Evolutionary conservation across 2,113 vertebrate genomes (phyloP).

Genomic region (Ceuthmochares aereus): DNA sequence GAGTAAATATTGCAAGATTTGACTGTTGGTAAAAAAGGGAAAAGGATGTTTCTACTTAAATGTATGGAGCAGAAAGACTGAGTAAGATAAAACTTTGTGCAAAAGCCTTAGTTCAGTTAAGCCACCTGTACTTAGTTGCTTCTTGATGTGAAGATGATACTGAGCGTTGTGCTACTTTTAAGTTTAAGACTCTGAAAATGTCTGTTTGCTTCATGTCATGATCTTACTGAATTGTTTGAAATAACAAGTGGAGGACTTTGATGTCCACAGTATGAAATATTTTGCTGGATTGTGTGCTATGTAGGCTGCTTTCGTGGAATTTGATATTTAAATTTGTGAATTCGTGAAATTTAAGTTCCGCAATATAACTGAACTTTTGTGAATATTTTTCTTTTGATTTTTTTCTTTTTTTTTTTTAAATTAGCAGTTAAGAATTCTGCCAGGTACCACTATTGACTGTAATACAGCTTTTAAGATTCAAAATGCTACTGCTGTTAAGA

Average conservation of each 20-base stretch:
- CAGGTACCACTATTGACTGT: neutral
- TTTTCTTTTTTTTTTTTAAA: neutral
- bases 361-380: neutral
- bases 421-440: neutral
- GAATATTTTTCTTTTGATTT: neutral
- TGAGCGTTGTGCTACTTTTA: neutral
- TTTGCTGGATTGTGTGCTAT: neutral
- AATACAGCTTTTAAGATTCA: neutral
- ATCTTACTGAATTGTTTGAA: neutral
- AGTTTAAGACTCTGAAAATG: neutral
- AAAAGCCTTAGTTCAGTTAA: neutral
- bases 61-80: neutral
- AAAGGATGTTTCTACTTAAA: neutral
- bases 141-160: neutral
- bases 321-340: neutral
- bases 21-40: neutral
- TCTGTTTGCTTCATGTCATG: neutral
- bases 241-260: neutral
- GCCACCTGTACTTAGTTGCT: neutral
- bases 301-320: neutral
- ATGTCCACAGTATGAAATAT: neutral
- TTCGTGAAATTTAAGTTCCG: neutral
- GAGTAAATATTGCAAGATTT: neutral
- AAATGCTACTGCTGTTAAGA: neutral
- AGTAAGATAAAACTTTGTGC: neutral